Conservation (phyloP, 2,888 invertebrate genomes). For the Laspeyria flexula region DNA sequence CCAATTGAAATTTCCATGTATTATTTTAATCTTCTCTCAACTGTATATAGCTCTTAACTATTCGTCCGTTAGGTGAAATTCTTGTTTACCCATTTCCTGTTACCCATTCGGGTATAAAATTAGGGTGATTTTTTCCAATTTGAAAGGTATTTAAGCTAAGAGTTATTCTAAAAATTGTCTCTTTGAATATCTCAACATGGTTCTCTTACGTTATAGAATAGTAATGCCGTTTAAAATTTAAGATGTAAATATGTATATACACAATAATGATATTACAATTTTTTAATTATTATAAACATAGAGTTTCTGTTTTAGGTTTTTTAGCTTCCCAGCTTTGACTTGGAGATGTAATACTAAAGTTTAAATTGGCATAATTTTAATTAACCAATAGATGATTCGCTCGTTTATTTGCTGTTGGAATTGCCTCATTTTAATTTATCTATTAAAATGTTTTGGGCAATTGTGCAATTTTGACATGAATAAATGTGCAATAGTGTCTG, state of each 20-base stretch:
- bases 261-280: slow-evolving; percentile 75
- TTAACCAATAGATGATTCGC: slow-evolving; percentile 31
- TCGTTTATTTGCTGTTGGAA: slow-evolving; percentile 53
- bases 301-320: slow-evolving; percentile 60
- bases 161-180: slow-evolving; percentile 48
- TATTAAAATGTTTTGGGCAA: slow-evolving; percentile 29
- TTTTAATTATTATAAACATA: slow-evolving; percentile 67
- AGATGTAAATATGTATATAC: slow-evolving; percentile 85
- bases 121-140: slow-evolving; percentile 38
- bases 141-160: slow-evolving; percentile 45
- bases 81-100: slow-evolving; percentile 56
- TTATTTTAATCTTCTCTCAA: slow-evolving; percentile 52
- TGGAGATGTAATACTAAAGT: slow-evolving; percentile 22
- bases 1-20: slow-evolving; percentile 52
- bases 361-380: slow-evolving; percentile 37
- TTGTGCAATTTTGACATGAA: slow-evolving; percentile 52
- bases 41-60: slow-evolving; percentile 65
- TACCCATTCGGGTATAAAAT: slow-evolving; percentile 51
- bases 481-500: slow-evolving; percentile 41
- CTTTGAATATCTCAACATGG: slow-evolving; percentile 56
- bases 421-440: slow-evolving; percentile 32
- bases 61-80: slow-evolving; percentile 71
- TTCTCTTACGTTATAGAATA: slow-evolving; percentile 65
- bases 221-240: slow-evolving; percentile 65
- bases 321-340: slow-evolving; percentile 41